Conservation (phyloP, 92 coral and sea anemone genomes). For the Epizoanthus scotinus region DNA sequence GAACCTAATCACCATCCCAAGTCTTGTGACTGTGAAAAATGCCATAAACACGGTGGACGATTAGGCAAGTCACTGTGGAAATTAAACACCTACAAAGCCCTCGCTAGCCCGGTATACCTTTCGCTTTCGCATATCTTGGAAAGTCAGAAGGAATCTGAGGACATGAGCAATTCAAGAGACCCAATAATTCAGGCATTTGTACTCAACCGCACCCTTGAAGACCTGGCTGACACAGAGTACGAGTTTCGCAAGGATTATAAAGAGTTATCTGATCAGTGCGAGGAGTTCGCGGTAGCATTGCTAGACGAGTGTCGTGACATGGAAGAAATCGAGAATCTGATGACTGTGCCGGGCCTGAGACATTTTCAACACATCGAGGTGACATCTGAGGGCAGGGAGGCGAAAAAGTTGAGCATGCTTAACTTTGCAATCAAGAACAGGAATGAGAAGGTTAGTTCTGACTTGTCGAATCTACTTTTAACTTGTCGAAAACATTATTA, state of each 20-base stretch:
- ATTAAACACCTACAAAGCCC: constrained; percentile 68
- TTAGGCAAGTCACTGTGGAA: constrained; percentile 66
- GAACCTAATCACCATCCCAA: constrained; percentile 58
- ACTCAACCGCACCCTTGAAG: constrained; percentile 64
- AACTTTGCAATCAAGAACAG: constrained; percentile 77
- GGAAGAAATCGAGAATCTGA: constrained; percentile 74
- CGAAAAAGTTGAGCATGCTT: constrained; percentile 70
- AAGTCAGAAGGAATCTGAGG: neutral
- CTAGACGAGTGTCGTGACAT: constrained; percentile 81
- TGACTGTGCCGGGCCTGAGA: constrained; percentile 73
- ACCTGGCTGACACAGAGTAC: constrained; percentile 60
- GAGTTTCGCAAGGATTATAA: constrained; percentile 78
- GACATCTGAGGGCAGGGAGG: constrained; percentile 41
- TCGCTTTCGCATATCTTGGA: constrained; percentile 57
- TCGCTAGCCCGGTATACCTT: constrained; percentile 78
- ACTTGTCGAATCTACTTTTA: no score
- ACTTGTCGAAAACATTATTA: no score
- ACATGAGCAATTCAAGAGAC: constrained; percentile 47
- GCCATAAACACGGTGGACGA: constrained; percentile 53
- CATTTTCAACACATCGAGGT: constrained; percentile 58
- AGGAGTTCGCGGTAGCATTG: constrained; percentile 77
- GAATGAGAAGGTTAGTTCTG: constrained; percentile 74
- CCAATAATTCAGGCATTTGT: constrained; percentile 82
- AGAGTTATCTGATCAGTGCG: constrained; percentile 72
- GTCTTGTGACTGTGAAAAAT: constrained; percentile 62